phyloP scores from a whole-genome alignment of 1,140 invertebrate genomes.

The Ooceraea biroi region DNA sequence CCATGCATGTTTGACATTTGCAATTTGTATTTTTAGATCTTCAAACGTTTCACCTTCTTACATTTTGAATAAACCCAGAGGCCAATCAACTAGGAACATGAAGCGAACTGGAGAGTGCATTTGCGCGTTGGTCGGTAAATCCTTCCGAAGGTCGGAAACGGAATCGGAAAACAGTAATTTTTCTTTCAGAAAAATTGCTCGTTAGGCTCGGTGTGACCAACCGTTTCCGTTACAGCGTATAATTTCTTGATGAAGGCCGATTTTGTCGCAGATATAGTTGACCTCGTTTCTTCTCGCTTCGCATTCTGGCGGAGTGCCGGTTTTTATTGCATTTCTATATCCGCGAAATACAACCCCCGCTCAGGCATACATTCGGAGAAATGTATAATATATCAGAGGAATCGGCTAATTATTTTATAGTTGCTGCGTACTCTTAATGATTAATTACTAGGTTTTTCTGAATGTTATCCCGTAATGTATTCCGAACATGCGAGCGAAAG shows the following conservation, averaged over 20 bases:
- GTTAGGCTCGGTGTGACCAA: slow-evolving; percentile 23
- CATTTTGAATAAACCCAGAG: background rate
- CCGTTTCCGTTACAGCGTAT: slow-evolving; percentile 60
- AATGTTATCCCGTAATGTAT: background rate
- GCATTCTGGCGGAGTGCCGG: slow-evolving; percentile 68
- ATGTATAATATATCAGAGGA: background rate
- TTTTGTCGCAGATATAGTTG: slow-evolving; percentile 73
- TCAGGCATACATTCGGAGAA: background rate
- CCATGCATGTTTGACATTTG: background rate
- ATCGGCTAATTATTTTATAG: slow-evolving; percentile 48
- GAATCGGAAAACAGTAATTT: slow-evolving; percentile 37
- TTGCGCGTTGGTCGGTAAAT: slow-evolving; percentile 13
- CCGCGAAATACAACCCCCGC: slow-evolving; percentile 40
- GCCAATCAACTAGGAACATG: background rate
- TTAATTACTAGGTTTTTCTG: slow-evolving; percentile 23
- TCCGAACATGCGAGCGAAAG: background rate
- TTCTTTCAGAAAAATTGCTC: slow-evolving; percentile 51
- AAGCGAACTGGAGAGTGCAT: background rate
- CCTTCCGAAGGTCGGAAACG: slow-evolving; percentile 26
- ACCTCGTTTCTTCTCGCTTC: slow-evolving; percentile 70
- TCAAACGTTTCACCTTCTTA: background rate
- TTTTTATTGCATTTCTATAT: slow-evolving; percentile 73
- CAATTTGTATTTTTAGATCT: background rate
- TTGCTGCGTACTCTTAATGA: slow-evolving; percentile 21
- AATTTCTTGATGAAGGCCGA: slow-evolving; percentile 72